phyloP scores from a whole-genome alignment of 1,140 invertebrate species.

The Platorchestia sp. region DNA sequence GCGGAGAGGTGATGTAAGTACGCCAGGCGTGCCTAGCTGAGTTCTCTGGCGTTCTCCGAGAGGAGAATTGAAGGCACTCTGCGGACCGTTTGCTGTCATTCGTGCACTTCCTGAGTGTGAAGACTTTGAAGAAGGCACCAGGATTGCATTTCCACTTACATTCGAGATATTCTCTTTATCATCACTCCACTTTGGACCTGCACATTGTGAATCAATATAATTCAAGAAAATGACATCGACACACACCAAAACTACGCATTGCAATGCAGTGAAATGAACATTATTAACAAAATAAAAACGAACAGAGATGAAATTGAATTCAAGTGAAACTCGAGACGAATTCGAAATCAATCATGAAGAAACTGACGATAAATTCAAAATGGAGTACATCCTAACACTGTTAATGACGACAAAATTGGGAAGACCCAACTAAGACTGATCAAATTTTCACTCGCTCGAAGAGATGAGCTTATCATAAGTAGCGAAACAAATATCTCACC shows the following conservation, averaged over 20 bases:
- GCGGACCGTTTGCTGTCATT: not conserved
- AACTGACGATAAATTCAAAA: not conserved
- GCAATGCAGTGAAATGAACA: not conserved
- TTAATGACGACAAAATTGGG: not conserved
- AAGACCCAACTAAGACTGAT: not conserved
- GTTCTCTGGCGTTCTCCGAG: not conserved
- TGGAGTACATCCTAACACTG: not conserved
- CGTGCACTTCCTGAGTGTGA: not conserved
- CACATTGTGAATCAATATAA: not conserved
- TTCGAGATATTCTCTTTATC: constrained; percentile 19
- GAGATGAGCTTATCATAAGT: not conserved
- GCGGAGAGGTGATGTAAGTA: not conserved
- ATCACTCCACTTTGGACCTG: constrained; percentile 3
- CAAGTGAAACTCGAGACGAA: not conserved
- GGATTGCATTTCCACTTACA: not conserved
- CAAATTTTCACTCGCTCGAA: not conserved
- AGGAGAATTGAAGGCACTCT: constrained; percentile 39
- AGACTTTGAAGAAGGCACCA: not conserved
- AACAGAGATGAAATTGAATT: not conserved
- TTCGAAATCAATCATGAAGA: not conserved
- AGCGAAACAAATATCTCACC: not conserved
- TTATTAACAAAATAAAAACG: not conserved
- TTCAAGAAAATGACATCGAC: not conserved
- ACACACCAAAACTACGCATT: not conserved
- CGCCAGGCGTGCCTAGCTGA: not conserved